Percentiles rank a stretch among this genome's conserved stretches.
phyloP scores from a whole-genome alignment of 2,113 vertebrate species.

The Guaruba guarouba region DNA sequence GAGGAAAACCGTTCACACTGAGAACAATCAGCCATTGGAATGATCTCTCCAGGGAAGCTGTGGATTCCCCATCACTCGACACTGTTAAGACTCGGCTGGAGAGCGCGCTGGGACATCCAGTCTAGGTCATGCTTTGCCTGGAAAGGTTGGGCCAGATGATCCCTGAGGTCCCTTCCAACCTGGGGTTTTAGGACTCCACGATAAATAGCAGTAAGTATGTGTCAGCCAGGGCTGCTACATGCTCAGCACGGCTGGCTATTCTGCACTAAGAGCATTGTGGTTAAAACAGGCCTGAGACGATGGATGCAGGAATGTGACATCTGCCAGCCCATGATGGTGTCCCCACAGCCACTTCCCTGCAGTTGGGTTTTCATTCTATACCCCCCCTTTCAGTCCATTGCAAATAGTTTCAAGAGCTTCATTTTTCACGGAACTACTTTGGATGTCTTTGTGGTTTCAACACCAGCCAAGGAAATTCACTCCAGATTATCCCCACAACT shows the following conservation, averaged over 20 bases:
- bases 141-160: neutral
- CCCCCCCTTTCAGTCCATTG: neutral
- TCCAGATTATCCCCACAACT: neutral
- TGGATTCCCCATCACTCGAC: neutral
- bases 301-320: neutral
- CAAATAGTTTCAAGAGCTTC: neutral
- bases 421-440: neutral
- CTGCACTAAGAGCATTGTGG: neutral
- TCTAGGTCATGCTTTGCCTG: neutral
- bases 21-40: neutral
- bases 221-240: neutral
- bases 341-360: neutral
- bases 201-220: neutral
- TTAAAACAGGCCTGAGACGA: neutral
- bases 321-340: neutral
- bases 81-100: neutral
- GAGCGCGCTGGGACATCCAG: neutral
- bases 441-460: constrained; percentile 12
- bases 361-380: neutral
- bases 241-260: neutral
- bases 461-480: neutral
- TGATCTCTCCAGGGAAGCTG: neutral
- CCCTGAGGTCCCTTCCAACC: neutral
- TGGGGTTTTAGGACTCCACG: neutral
- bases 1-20: neutral